A percentile compares a stretch with the other conserved stretches of the same genome.
phyloP scores from a whole-genome alignment of 1,140 invertebrate species.

The Cotesia glomerata region DNA sequence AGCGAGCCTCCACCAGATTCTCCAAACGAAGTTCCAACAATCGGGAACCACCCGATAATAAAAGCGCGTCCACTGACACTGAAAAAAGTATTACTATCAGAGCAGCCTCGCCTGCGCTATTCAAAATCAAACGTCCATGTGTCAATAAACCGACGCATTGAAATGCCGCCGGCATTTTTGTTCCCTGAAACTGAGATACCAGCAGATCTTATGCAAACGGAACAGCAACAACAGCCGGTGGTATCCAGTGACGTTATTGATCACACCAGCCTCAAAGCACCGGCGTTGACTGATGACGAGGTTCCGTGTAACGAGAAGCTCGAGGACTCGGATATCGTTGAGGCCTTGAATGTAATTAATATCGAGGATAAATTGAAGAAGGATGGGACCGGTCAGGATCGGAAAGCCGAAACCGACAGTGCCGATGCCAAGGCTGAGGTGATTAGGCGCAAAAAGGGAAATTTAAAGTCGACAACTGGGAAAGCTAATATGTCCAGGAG shows the following conservation, averaged over 20 bases:
- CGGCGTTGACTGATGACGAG: constrained; percentile 39
- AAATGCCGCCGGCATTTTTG: constrained; percentile 81
- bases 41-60: constrained; percentile 68
- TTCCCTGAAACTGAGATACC: constrained; percentile 78
- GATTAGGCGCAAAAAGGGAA: constrained; percentile 77
- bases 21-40: constrained; percentile 49
- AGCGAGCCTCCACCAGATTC: constrained; percentile 60
- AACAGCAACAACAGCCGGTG: constrained; percentile 48
- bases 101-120: constrained; percentile 77
- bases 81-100: constrained; percentile 76
- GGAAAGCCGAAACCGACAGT: constrained; percentile 53
- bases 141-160: constrained; percentile 76
- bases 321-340: constrained; percentile 59
- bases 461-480: constrained; percentile 73
- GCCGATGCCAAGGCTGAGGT: constrained; percentile 57
- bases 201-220: constrained; percentile 66
- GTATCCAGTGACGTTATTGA: constrained; percentile 49
- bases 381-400: constrained; percentile 35
- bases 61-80: constrained; percentile 81
- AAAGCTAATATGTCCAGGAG: constrained; percentile 77
- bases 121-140: constrained; percentile 68
- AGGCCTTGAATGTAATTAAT: constrained; percentile 59
- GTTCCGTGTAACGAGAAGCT: constrained; percentile 49
- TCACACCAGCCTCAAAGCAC: constrained; percentile 42
- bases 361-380: constrained; percentile 59